These are phyloP conservation scores for Xenopus laevis DNA, from an alignment of 2,113 vertebrate species.

Conservation along the genomic window DNA sequence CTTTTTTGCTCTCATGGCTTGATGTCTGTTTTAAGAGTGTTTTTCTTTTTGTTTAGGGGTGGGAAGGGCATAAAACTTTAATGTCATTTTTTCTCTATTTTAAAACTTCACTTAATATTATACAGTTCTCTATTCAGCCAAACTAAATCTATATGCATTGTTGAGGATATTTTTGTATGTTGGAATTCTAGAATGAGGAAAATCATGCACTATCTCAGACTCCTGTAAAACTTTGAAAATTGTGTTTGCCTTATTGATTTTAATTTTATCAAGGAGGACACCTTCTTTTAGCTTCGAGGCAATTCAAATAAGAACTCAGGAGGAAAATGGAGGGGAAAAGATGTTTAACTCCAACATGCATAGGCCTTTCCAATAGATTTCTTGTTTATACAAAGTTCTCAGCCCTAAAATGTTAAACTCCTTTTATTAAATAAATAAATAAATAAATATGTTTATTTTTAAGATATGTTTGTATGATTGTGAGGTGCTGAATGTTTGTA, in stretches of 20 bases:
- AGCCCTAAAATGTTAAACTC: slow-evolving; percentile 66
- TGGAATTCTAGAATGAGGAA: slow-evolving; percentile 69
- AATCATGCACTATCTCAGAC: slow-evolving; percentile 64
- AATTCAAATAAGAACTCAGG: slow-evolving; percentile 72
- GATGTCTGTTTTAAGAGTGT: slow-evolving; percentile 56
- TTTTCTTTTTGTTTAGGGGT: slow-evolving; percentile 62
- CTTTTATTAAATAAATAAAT: slow-evolving; percentile 62
- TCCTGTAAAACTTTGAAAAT: slow-evolving; percentile 36
- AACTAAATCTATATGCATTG: slow-evolving; percentile 62
- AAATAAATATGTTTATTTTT: slow-evolving; percentile 66
- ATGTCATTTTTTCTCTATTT: slow-evolving; percentile 56
- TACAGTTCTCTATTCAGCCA: slow-evolving; percentile 60
- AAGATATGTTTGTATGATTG: slow-evolving; percentile 65
- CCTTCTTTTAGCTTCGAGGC: slow-evolving; percentile 61
- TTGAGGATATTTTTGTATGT: slow-evolving; percentile 58
- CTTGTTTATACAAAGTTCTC: slow-evolving; percentile 69
- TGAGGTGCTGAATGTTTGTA: slow-evolving; percentile 47
- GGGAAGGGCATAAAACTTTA: slow-evolving; percentile 64
- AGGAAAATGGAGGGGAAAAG: slow-evolving; percentile 55
- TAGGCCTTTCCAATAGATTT: slow-evolving; percentile 43
- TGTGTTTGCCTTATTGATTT: slow-evolving; percentile 36
- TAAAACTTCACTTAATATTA: slow-evolving; percentile 60
- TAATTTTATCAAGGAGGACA: slow-evolving; percentile 50
- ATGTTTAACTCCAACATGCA: slow-evolving; percentile 37
- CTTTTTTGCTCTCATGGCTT: slow-evolving; percentile 42